phyloP scores from a whole-genome alignment of 2,888 invertebrate genomes.

The Sinentomon sp. region DNA sequence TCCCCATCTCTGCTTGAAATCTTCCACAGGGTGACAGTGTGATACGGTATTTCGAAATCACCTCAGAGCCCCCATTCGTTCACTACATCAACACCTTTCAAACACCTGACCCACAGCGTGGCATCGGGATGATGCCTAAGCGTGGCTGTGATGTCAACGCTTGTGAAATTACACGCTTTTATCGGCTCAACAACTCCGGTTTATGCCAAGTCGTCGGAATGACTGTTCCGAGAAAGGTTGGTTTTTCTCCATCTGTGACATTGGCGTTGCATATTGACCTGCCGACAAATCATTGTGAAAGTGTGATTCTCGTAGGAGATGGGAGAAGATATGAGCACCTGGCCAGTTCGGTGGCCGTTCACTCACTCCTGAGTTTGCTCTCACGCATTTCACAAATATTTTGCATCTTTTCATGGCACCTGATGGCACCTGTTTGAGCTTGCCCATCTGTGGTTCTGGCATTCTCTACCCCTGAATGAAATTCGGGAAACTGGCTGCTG shows the following conservation, averaged over 20 bases:
- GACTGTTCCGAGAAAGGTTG: conserved; percentile 80
- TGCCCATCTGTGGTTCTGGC: no score
- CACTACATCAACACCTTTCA: conserved; percentile 93
- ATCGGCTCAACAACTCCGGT: conserved; percentile 76
- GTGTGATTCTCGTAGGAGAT: no score
- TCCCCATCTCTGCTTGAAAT: no score
- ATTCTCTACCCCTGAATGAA: no score
- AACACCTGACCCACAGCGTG: conserved; percentile 90
- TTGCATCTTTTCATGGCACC: no score
- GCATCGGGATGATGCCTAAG: conserved; percentile 93
- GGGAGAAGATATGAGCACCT: no score
- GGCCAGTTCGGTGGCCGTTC: no score
- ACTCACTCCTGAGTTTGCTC: no score
- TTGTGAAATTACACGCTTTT: conserved; percentile 86
- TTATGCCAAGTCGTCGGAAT: conserved; percentile 86
- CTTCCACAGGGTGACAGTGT: conserved; percentile 93
- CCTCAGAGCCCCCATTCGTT: conserved; percentile 74
- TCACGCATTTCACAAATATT: no score
- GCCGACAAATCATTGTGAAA: conserved; percentile 5
- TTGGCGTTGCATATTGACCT: not conserved
- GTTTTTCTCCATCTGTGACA: not conserved
- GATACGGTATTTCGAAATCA: conserved; percentile 78
- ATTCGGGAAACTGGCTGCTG: no score
- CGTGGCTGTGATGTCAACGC: conserved; percentile 77
- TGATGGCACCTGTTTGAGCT: no score